phyloP scores from a whole-genome alignment of 2,888 invertebrate species.

The Danaus chrysippus region DNA sequence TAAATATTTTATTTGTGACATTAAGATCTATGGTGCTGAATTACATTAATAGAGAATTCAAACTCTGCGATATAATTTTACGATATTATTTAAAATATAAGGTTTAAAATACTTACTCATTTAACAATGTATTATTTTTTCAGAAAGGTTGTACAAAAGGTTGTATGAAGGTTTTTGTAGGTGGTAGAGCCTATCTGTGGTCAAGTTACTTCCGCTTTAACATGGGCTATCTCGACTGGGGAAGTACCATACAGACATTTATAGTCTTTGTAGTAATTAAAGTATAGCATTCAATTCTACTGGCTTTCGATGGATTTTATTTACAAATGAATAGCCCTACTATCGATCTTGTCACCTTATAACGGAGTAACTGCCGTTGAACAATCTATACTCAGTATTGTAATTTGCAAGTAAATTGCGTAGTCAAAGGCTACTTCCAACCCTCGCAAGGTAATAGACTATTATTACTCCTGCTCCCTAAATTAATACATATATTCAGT shows the following conservation, averaged over 20 bases:
- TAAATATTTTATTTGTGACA: neutral
- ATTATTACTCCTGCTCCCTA: neutral
- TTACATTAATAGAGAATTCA: neutral
- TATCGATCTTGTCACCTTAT: conserved; percentile 6
- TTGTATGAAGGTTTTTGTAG: too few relatives aligned
- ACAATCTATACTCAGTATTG: conserved; percentile 25
- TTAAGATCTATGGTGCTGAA: neutral
- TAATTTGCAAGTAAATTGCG: conserved; percentile 35
- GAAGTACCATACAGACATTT: too few relatives aligned
- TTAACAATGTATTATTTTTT: neutral
- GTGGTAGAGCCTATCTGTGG: too few relatives aligned
- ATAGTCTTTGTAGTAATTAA: too few relatives aligned
- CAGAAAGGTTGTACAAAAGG: too few relatives aligned
- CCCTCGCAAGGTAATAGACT: neutral
- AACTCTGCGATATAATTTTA: neutral
- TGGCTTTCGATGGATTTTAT: neutral
- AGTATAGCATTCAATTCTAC: neutral
- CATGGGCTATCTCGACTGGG: too few relatives aligned
- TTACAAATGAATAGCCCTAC: conserved; percentile 5
- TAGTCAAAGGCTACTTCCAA: conserved; percentile 27
- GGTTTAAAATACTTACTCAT: neutral
- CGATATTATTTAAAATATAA: too few relatives aligned
- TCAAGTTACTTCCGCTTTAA: too few relatives aligned
- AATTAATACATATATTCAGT: too few relatives aligned
- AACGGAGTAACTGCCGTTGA: conserved; percentile 23